A percentile compares a stretch with the other conserved stretches of the same genome.
phyloP scores from a whole-genome alignment of 2,888 invertebrate species.

The Mechanitis messenoides region DNA sequence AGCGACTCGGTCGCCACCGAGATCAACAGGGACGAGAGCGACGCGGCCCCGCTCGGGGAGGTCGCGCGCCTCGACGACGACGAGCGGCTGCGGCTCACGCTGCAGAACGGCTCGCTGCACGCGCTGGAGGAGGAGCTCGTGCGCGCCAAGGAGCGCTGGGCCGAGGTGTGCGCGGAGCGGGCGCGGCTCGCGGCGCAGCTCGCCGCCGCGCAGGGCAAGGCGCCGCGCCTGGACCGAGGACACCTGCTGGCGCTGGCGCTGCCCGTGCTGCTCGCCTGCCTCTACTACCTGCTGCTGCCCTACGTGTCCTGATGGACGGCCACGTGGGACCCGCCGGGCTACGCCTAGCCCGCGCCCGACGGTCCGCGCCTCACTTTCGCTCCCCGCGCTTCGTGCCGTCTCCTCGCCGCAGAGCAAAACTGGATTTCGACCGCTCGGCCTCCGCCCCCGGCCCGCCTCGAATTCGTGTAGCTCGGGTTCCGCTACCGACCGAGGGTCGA shows the following conservation, averaged over 20 bases:
- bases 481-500: slow-evolving; percentile 37
- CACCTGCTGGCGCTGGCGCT: slow-evolving; percentile 77
- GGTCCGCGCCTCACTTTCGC: background rate
- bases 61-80: slow-evolving; percentile 54
- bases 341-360: slow-evolving; percentile 44
- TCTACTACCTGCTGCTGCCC: slow-evolving; percentile 78
- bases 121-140: slow-evolving; percentile 84
- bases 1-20: slow-evolving; percentile 62
- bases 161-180: slow-evolving; percentile 79
- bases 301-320: slow-evolving; percentile 80
- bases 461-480: slow-evolving; percentile 9
- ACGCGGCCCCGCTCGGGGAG: slow-evolving; percentile 27
- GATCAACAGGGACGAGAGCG: slow-evolving; percentile 41
- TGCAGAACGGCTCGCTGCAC: slow-evolving; percentile 75
- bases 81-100: slow-evolving; percentile 43
- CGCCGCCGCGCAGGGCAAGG: slow-evolving; percentile 75
- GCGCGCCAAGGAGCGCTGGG: slow-evolving; percentile 83
- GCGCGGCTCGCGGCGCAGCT: slow-evolving; percentile 78
- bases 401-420: background rate
- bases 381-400: slow-evolving; percentile 7
- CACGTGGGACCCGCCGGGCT: slow-evolving; percentile 74
- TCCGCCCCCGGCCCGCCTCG: background rate
- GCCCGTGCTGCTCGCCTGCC: slow-evolving; percentile 74
- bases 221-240: slow-evolving; percentile 71
- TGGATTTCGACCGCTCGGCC: background rate